Conservation (phyloP, 2,888 invertebrate genomes). For the Ischnura elegans region DNA sequence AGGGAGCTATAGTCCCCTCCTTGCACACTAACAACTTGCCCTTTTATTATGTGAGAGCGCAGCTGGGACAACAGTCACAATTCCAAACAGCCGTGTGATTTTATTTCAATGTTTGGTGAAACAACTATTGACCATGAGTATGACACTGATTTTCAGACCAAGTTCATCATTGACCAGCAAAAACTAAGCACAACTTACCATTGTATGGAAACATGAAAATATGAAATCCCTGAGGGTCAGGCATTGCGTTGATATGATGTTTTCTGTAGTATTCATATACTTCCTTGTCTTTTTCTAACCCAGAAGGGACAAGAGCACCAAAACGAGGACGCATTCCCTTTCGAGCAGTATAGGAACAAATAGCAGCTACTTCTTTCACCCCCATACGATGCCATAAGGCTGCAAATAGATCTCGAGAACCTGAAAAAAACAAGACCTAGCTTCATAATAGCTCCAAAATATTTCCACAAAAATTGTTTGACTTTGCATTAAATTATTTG, state of each 20-base stretch:
- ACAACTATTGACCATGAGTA: too few species aligned
- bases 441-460: too few species aligned
- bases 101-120: too few species aligned
- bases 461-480: too few species aligned
- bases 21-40: too few species aligned
- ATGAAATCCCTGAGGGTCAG: slow-evolving; percentile 51
- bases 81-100: too few species aligned
- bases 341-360: not conserved
- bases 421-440: not conserved
- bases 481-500: too few species aligned
- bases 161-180: too few species aligned
- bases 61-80: too few species aligned
- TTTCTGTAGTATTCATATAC: slow-evolving; percentile 4
- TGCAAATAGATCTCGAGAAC: slow-evolving; percentile 37
- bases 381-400: slow-evolving; percentile 44
- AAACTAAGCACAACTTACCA: not conserved
- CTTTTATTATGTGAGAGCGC: too few species aligned
- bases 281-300: slow-evolving; percentile 11
- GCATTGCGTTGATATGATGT: slow-evolving; percentile 1
- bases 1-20: too few species aligned
- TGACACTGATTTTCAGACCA: too few species aligned
- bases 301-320: slow-evolving; percentile 50
- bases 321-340: not conserved
- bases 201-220: slow-evolving; percentile 6
- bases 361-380: slow-evolving; percentile 25